These are phyloP conservation scores for Macquaria australasica DNA, from an alignment of 2,113 vertebrate species.

Conservation along the genomic window DNA sequence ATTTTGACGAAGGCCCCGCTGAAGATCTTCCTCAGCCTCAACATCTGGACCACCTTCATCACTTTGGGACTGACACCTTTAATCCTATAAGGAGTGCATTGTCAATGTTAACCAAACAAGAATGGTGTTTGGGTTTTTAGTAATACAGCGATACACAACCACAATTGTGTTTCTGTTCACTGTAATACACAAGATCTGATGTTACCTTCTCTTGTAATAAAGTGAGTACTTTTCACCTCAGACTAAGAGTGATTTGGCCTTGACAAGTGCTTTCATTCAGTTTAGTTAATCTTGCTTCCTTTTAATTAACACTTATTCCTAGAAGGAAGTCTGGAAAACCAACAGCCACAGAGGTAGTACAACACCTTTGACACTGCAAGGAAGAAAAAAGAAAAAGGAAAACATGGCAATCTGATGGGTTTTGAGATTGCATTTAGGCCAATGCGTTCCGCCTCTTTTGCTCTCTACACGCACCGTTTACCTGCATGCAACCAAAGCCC, in stretches of 20 bases:
- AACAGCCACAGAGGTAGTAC: no score
- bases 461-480: no score
- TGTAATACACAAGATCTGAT: not conserved
- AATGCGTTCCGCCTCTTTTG: no score
- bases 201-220: not conserved
- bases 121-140: not conserved
- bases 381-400: no score
- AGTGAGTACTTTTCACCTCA: no score
- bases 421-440: no score
- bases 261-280: not conserved
- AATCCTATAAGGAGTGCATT: constrained; percentile 80
- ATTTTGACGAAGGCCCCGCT: constrained; percentile 91
- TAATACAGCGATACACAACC: not conserved
- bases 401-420: not conserved
- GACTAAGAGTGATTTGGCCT: not conserved
- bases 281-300: not conserved
- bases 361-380: no score
- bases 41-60: constrained; percentile 82
- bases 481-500: no score
- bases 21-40: constrained; percentile 90
- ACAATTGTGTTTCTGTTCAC: not conserved
- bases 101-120: not conserved
- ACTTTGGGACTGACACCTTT: constrained; percentile 89
- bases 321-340: no score
- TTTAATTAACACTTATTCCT: not conserved